Conservation (phyloP, 2,113 vertebrate genomes). For the Calcarius ornatus region DNA sequence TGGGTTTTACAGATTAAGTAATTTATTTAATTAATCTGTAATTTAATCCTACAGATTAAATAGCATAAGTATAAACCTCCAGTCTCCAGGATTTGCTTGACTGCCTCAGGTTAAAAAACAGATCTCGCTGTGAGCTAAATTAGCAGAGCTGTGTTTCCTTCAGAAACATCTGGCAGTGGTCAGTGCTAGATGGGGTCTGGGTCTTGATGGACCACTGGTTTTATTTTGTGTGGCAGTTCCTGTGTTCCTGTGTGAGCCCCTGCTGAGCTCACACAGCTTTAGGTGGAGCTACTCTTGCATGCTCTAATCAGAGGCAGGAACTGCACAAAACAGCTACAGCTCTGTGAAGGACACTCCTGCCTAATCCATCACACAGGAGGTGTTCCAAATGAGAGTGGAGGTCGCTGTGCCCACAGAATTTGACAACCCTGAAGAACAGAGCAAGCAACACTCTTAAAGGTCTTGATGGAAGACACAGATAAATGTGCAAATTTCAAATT, state of each 20-base stretch:
- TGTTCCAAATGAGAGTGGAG: not conserved
- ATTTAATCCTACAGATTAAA: not conserved
- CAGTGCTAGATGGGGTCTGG: not conserved
- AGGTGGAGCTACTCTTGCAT: slow-evolving; percentile 30
- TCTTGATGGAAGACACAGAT: not conserved
- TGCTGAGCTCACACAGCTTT: not conserved
- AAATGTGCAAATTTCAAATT: not conserved
- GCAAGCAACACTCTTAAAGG: not conserved
- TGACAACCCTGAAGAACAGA: not conserved
- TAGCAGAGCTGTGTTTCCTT: not conserved
- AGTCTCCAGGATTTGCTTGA: not conserved
- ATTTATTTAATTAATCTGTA: not conserved
- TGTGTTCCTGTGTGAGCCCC: not conserved
- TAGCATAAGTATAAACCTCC: not conserved
- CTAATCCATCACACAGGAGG: not conserved
- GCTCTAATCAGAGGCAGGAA: slow-evolving; percentile 38
- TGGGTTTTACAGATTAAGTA: not conserved
- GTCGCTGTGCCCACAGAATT: not conserved
- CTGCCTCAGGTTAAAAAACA: not conserved
- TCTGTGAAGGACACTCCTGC: not conserved
- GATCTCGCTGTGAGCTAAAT: not conserved
- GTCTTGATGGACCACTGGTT: slow-evolving; percentile 25
- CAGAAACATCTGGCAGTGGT: slow-evolving; percentile 14
- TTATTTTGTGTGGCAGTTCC: slow-evolving; percentile 33
- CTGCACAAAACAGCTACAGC: slow-evolving; percentile 17